Evolutionary conservation across 30 jellyfish, hydroid and myxozoan genomes (phyloP), one percentile per base, ranked within the genome.

Genomic region (Turritopsis rubra): DNA sequence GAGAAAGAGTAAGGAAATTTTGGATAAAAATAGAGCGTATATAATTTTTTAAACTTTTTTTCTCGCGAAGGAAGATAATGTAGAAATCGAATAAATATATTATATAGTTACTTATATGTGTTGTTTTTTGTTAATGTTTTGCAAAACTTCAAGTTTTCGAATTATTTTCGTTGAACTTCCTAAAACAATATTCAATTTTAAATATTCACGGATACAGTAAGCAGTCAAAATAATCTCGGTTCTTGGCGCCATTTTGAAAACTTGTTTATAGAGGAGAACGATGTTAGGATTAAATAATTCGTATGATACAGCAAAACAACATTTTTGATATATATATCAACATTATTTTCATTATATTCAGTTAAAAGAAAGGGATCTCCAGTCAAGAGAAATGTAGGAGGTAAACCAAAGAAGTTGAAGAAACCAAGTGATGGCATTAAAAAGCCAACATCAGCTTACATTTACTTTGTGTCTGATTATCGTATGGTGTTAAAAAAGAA

Each of bases 381-480:
- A 16, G 28, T 80, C 7, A 66, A 66, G 65, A 41, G 13, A 41
- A 41, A 41, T n/a, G n/a, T n/a, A n/a, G 85, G 28, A 0, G 53
- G 3, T 29, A 53, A 52, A 52, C 53, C 87, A 28, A 87, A 84
- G 84, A 91, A 87, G 54, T 84, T 87, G 28, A 91, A 87, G 91
- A 91, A 91, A 91, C 86, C 88, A 1, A 84, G 60, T 80, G 96
- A 87, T 87, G 97, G 96, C 16, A 91, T 91, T 91, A 91, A 91
- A 83, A 91, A 91, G 52, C 98, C 98, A 8, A 90, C 96, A 1
- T 93, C 98, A n/a, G 98, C 98, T 21, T 93, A 88, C 93, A 85
- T 93, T 66, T 93, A 88, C 81, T 93, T 93, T 86, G 96, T 88
- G 8, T 75, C 95, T 70, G 90, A 88, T 54, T 88, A 85, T 83